Conservation (phyloP, 2,888 invertebrate genomes). For the Euplagia quadripunctaria region DNA sequence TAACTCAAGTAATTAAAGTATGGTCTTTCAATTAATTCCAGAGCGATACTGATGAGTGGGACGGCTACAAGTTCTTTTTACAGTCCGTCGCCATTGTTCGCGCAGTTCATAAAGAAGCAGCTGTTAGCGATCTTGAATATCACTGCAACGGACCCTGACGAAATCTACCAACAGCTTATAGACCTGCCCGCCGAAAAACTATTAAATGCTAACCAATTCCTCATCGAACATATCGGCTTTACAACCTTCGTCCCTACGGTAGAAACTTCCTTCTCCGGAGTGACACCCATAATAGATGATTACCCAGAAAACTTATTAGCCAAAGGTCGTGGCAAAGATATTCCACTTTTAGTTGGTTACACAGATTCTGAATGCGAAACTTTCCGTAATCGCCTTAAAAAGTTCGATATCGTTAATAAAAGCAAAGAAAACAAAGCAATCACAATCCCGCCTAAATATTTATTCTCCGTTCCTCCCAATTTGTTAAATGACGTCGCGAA, state of each 20-base stretch:
- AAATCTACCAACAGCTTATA: conserved; percentile 67
- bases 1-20: neutral
- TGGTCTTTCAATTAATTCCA: conserved; percentile 57
- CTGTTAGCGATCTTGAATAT: conserved; percentile 80
- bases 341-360: conserved; percentile 75
- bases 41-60: conserved; percentile 77
- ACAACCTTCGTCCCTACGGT: conserved; percentile 73
- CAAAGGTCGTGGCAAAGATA: conserved; percentile 66
- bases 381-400: conserved; percentile 66
- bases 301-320: conserved; percentile 70
- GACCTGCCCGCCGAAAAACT: conserved; percentile 66
- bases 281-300: conserved; percentile 70
- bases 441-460: conserved; percentile 57
- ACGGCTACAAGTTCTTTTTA: conserved; percentile 65
- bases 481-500: conserved; percentile 50
- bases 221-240: conserved; percentile 67
- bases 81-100: conserved; percentile 67
- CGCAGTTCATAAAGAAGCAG: conserved; percentile 57
- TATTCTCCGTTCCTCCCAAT: conserved; percentile 55
- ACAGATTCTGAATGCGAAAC: conserved; percentile 74
- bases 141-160: conserved; percentile 65
- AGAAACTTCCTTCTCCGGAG: conserved; percentile 67
- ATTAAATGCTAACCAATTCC: conserved; percentile 60
- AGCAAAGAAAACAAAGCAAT: conserved; percentile 58
- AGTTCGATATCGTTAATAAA: conserved; percentile 61